A percentile compares a stretch with the other conserved stretches of the same genome.
phyloP scores from a whole-genome alignment of 2,888 invertebrate species.

The Sialis fuliginosa region DNA sequence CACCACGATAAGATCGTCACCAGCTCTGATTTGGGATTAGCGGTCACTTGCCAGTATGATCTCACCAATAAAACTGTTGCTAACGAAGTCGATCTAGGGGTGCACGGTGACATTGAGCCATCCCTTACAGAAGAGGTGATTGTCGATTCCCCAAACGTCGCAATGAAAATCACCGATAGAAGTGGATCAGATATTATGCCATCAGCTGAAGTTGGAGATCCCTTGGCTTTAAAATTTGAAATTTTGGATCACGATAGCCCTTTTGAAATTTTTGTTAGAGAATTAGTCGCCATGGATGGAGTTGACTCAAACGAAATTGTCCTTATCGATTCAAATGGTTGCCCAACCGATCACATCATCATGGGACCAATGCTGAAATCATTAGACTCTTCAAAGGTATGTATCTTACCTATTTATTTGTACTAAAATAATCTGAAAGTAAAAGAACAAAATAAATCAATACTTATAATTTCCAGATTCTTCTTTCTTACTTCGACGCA shows the following conservation, averaged over 20 bases:
- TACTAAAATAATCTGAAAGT: neutral
- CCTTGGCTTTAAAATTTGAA: conserved; percentile 77
- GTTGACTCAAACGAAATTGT: conserved; percentile 84
- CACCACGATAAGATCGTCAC: conserved; percentile 93
- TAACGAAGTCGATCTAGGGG: conserved; percentile 79
- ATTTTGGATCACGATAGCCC: conserved; percentile 85
- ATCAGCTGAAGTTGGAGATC: conserved; percentile 84
- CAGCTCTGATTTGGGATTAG: conserved; percentile 80
- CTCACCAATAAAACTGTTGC: conserved; percentile 86
- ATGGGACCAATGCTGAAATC: conserved; percentile 86
- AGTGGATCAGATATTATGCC: conserved; percentile 69
- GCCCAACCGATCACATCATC: conserved; percentile 85
- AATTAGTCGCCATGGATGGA: conserved; percentile 88
- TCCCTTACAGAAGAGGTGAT: conserved; percentile 79
- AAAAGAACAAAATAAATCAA: neutral
- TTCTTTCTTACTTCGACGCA: conserved; percentile 83
- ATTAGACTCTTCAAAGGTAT: conserved; percentile 58
- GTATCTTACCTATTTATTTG: conserved; percentile 8
- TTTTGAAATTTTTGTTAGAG: conserved; percentile 88
- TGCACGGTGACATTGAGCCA: conserved; percentile 73
- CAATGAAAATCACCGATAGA: conserved; percentile 81
- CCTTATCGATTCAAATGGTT: conserved; percentile 78
- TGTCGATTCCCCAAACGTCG: conserved; percentile 87
- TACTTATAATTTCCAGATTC: conserved; percentile 38
- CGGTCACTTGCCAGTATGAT: conserved; percentile 88